phyloP scores from a whole-genome alignment of 2,113 vertebrate genomes.

The Terrapene triunguis region DNA sequence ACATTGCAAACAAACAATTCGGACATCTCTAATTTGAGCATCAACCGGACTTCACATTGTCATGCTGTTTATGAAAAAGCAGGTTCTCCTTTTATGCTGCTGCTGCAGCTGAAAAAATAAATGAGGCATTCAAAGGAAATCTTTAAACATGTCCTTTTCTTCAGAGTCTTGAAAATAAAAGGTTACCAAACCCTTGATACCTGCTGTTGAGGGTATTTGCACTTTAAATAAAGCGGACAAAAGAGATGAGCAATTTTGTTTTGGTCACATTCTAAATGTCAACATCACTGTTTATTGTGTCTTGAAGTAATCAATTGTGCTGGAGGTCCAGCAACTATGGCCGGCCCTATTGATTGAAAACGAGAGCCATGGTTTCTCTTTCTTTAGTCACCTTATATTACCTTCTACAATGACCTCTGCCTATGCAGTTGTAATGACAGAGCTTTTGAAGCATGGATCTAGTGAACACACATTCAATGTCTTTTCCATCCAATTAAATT shows the following conservation, averaged over 20 bases:
- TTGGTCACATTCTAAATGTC: constrained; percentile 32
- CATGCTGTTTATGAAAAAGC: not conserved
- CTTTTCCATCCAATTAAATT: constrained; percentile 80
- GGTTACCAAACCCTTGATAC: not conserved
- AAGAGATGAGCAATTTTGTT: not conserved
- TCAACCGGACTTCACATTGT: not conserved
- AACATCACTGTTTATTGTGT: constrained; percentile 24
- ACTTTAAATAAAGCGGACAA: constrained; percentile 35
- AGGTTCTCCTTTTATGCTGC: rapidly evolving
- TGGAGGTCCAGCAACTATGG: rapidly evolving
- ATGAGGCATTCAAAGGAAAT: rapidly evolving
- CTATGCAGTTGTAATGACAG: not conserved
- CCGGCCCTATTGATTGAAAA: constrained; percentile 1
- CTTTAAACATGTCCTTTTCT: not conserved
- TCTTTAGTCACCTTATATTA: constrained; percentile 32
- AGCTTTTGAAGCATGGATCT: constrained; percentile 14
- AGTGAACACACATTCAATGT: constrained; percentile 23
- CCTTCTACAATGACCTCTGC: constrained; percentile 47
- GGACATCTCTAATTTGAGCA: not conserved
- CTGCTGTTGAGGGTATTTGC: constrained; percentile 11
- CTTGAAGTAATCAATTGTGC: constrained; percentile 9
- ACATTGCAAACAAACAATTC: not conserved
- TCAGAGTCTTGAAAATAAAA: not conserved
- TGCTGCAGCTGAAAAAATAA: not conserved
- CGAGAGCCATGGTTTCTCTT: not conserved